These are phyloP conservation scores for Eulemur coronatus DNA, from an alignment of 2,797 vertebrate genomes.

Conservation along the genomic window DNA sequence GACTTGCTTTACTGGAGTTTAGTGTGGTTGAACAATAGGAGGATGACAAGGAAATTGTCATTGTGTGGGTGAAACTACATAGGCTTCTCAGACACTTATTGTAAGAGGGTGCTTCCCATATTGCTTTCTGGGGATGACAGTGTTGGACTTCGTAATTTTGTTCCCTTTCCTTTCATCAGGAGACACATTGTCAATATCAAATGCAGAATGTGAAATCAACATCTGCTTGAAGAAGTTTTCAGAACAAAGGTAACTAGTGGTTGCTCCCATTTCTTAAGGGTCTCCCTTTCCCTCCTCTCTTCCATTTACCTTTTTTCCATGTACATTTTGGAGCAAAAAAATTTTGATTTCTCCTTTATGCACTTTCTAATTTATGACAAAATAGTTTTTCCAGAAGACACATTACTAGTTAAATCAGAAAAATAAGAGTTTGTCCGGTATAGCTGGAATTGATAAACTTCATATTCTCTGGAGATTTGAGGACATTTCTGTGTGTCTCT, in stretches of 20 bases:
- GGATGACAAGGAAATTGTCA: background rate
- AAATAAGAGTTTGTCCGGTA: background rate
- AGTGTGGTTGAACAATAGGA: background rate
- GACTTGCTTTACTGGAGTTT: background rate
- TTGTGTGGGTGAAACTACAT: background rate
- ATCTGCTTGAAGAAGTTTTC: background rate
- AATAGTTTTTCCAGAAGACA: slow-evolving; percentile 29
- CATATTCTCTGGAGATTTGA: background rate
- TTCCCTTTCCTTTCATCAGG: slow-evolving; percentile 51
- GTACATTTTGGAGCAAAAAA: background rate
- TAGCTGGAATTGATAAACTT: background rate
- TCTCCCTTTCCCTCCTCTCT: fast-evolving
- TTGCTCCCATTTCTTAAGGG: background rate
- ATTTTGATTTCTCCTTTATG: background rate
- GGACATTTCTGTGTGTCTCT: background rate
- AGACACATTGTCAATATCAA: background rate
- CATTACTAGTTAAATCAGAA: background rate
- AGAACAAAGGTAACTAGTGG: background rate
- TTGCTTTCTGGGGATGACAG: background rate
- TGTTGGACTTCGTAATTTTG: background rate
- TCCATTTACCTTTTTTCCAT: background rate
- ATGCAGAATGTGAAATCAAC: background rate
- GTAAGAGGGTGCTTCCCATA: slow-evolving; percentile 36
- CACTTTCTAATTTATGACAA: slow-evolving; percentile 27
- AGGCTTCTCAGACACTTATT: background rate